A percentile compares a stretch with the other conserved stretches of the same genome.
These are phyloP conservation scores for Petrophora chlorosata DNA, from an alignment of 2,888 invertebrate genomes.

Conservation along the genomic window DNA sequence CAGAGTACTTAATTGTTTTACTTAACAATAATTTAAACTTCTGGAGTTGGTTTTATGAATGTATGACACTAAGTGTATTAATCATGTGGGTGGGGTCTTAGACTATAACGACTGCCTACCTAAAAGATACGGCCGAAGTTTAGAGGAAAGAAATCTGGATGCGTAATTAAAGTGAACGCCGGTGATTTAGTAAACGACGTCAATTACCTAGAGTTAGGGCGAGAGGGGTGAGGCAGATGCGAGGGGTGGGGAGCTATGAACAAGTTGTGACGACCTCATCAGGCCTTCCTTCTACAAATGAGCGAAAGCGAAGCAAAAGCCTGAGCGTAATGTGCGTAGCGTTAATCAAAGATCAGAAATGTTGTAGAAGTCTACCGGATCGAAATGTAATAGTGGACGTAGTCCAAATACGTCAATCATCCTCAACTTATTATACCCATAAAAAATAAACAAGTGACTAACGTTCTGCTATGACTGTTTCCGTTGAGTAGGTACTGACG, in stretches of 20 bases:
- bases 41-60: too few relatives aligned
- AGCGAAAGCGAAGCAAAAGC: conserved; percentile 45
- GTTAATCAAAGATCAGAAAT: conserved; percentile 15
- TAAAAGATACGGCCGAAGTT: conserved; percentile 45
- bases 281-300: conserved; percentile 52
- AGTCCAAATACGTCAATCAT: too few relatives aligned
- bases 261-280: conserved; percentile 63
- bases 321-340: conserved; percentile 51
- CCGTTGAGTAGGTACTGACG: too few relatives aligned
- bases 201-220: conserved; percentile 52
- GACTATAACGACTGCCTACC: conserved; percentile 20
- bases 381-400: too few relatives aligned
- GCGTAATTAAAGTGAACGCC: conserved; percentile 64
- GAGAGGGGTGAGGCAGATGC: conserved; percentile 24
- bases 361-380: conserved; percentile 3
- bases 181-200: conserved; percentile 63
- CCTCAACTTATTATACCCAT: too few relatives aligned
- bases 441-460: too few relatives aligned
- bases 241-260: conserved; percentile 39
- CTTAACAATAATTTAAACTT: too few relatives aligned
- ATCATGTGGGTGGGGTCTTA: conserved; percentile 2
- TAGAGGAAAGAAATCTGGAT: conserved; percentile 56
- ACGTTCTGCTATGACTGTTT: too few relatives aligned
- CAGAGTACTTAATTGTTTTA: too few relatives aligned
- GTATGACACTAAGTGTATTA: too few relatives aligned